These are phyloP conservation scores for Wasmannia auropunctata DNA, from an alignment of 1,140 invertebrate species.

Conservation along the genomic window DNA sequence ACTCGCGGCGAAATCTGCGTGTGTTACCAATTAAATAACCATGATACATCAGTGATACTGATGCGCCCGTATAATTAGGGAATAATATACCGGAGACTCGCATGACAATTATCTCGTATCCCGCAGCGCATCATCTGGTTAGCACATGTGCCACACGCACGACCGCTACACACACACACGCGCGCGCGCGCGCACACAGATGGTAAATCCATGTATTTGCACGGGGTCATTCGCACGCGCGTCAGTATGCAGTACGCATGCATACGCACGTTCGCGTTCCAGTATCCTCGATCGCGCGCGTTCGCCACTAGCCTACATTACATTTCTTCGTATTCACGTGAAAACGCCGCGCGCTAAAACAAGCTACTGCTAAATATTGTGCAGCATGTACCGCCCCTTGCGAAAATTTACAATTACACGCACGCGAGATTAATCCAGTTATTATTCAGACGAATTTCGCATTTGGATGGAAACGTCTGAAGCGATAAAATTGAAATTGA, in stretches of 20 bases:
- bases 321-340: constrained; percentile 8
- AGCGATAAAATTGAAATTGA: constrained; percentile 1
- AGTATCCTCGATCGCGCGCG: constrained; percentile 18
- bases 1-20: not conserved
- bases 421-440: constrained; percentile 9
- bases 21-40: not conserved
- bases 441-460: not conserved
- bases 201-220: not conserved
- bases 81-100: constrained; percentile 26
- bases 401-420: not conserved
- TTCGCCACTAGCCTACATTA: constrained; percentile 19
- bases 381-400: not conserved
- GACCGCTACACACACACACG: too few relatives aligned
- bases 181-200: too few relatives aligned
- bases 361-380: not conserved
- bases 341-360: not conserved
- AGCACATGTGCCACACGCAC: constrained; percentile 23
- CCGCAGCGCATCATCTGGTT: constrained; percentile 41
- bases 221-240: not conserved
- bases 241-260: not conserved
- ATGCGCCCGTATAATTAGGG: constrained; percentile 14
- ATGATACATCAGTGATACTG: not conserved
- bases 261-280: not conserved
- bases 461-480: not conserved
- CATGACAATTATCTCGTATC: constrained; percentile 48